Percentiles rank a stretch among this genome's conserved stretches.
These are phyloP conservation scores for Timema podura DNA, from an alignment of 2,888 invertebrate species.

Conservation along the genomic window DNA sequence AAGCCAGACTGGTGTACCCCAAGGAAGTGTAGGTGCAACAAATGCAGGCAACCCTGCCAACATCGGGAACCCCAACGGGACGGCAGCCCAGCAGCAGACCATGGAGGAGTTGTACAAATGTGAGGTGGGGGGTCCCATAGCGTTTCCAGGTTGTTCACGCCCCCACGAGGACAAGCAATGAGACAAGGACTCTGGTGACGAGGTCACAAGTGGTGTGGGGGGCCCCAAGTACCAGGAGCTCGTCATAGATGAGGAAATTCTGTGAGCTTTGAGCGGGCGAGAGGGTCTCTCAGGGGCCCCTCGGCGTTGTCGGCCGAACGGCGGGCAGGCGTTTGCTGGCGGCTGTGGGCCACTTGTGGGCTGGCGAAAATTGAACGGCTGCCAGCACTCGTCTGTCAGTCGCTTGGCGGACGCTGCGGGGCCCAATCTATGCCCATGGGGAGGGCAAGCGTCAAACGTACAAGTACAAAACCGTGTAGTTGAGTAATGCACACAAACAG, in stretches of 20 bases:
- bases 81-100: conserved; percentile 27
- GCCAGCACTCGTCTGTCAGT: no score
- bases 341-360: not conserved
- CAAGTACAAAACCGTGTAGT: no score
- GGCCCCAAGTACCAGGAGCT: conserved; percentile 23
- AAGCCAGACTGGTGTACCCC: conserved; percentile 11
- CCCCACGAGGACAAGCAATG: conserved; percentile 33
- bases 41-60: conserved; percentile 6
- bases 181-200: conserved; percentile 15
- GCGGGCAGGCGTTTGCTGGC: conserved; percentile 4
- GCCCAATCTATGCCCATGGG: no score
- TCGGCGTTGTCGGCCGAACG: not conserved
- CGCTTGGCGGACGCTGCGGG: no score
- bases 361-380: no score
- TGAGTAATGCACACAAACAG: no score
- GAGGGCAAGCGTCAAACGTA: no score
- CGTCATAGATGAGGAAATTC: conserved; percentile 16
- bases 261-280: conserved; percentile 6
- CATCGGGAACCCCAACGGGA: conserved; percentile 10
- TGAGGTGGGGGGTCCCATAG: conserved; percentile 38
- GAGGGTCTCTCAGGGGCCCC: not conserved
- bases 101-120: conserved; percentile 38
- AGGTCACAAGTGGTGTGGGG: not conserved
- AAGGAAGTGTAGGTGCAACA: conserved; percentile 18
- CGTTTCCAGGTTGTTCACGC: conserved; percentile 39